These are phyloP conservation scores for Euura saliciscinereae DNA, from an alignment of 1,140 invertebrate species.

Conservation along the genomic window DNA sequence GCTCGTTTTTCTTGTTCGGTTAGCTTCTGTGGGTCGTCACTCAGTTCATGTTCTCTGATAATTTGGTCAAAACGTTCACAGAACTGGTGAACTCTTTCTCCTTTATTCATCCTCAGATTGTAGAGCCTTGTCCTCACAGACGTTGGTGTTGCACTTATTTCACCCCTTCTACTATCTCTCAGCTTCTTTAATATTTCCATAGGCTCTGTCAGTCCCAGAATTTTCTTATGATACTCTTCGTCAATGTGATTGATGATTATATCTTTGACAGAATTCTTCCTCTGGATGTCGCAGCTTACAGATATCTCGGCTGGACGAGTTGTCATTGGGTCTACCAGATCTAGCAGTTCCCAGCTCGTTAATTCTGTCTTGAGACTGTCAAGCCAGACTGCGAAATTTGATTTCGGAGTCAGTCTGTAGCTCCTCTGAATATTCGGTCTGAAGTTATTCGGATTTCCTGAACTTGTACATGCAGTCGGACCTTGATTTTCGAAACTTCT, in stretches of 20 bases:
- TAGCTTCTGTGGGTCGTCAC: no score
- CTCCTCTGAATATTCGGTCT: conserved; percentile 25
- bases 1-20: conserved; percentile 20
- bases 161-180: conserved; percentile 24
- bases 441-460: conserved; percentile 14
- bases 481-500: conserved; percentile 13
- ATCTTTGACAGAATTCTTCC: conserved; percentile 14
- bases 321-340: conserved; percentile 30
- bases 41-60: conserved; percentile 29
- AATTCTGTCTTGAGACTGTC: conserved; percentile 34
- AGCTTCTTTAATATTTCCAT: conserved; percentile 27
- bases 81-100: conserved; percentile 31
- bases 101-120: conserved; percentile 28
- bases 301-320: conserved; percentile 19
- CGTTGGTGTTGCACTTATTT: conserved; percentile 28
- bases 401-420: conserved; percentile 29
- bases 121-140: conserved; percentile 29
- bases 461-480: neutral
- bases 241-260: conserved; percentile 35
- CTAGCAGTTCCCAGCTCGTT: conserved; percentile 29
- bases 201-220: conserved; percentile 29
- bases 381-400: conserved; percentile 35
- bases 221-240: conserved; percentile 3
- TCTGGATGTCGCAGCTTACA: conserved; percentile 11
- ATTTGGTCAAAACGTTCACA: conserved; percentile 30